Conservation (phyloP, 2,888 invertebrate genomes). For the Andrena dorsata region DNA sequence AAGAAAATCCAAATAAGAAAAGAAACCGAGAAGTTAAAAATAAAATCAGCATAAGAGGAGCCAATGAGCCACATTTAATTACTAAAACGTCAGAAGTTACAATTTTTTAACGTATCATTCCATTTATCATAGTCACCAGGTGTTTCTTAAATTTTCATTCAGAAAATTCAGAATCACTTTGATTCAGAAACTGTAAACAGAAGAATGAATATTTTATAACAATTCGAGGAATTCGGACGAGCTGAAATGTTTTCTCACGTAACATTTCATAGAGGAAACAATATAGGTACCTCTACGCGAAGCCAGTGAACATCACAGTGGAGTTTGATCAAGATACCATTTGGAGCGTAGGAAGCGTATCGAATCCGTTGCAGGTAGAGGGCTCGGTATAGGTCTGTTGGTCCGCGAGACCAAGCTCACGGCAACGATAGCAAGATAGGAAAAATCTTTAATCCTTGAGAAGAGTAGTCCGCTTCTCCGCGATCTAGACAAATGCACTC, state of each 20-base stretch:
- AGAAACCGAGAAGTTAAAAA: no score
- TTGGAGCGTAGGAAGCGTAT: slow-evolving; percentile 14
- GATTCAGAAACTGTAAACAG: background rate
- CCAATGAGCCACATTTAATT: slow-evolving; percentile 2
- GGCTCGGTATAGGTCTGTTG: slow-evolving; percentile 68
- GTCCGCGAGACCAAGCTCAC: slow-evolving; percentile 71
- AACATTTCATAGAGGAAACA: background rate
- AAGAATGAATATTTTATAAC: background rate
- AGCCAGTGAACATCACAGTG: background rate
- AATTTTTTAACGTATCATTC: no score
- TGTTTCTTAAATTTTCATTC: no score
- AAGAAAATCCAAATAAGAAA: no score
- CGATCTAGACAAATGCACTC: slow-evolving; percentile 83
- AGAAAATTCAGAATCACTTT: no score
- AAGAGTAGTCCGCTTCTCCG: slow-evolving; percentile 80
- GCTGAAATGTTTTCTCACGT: background rate
- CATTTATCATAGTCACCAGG: no score
- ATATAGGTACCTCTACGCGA: background rate
- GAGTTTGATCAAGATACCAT: slow-evolving; percentile 35
- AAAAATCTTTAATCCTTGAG: slow-evolving; percentile 77
- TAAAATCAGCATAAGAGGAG: no score
- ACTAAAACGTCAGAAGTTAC: background rate
- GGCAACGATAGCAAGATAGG: slow-evolving; percentile 79
- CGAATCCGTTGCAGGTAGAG: slow-evolving; percentile 37
- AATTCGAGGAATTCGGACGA: background rate